Evolutionary conservation across 1,140 invertebrate genomes (phyloP).

Genomic region (Bombus polaris): DNA sequence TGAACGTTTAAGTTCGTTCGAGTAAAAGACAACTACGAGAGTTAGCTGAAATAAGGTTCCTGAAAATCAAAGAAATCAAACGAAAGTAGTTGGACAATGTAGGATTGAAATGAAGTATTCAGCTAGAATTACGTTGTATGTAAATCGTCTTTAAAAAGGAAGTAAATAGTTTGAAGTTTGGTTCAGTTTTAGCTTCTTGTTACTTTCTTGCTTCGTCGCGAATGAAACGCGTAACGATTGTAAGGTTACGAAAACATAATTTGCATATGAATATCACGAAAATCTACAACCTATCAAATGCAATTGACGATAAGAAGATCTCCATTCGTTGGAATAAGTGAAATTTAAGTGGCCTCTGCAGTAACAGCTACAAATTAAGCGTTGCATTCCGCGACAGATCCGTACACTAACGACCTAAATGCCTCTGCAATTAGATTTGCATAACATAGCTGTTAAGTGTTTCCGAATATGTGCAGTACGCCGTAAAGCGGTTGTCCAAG

Average conservation of each 20-base stretch:
- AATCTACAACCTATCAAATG: neutral
- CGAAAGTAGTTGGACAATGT: too few relatives aligned
- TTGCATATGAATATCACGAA: neutral
- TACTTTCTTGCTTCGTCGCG: neutral
- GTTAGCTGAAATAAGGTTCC: too few relatives aligned
- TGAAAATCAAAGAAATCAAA: too few relatives aligned
- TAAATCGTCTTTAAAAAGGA: too few relatives aligned
- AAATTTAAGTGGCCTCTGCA: neutral
- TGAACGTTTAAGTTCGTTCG: too few relatives aligned
- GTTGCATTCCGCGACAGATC: constrained; percentile 2
- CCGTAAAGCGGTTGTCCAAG: neutral
- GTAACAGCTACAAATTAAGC: neutral
- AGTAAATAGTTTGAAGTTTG: accelerated
- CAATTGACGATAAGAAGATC: too few relatives aligned
- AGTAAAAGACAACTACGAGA: too few relatives aligned
- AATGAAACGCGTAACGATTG: neutral
- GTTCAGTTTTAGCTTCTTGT: too few relatives aligned
- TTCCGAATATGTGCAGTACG: neutral
- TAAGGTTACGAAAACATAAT: neutral
- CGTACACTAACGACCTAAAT: constrained; percentile 8
- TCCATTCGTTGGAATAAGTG: neutral
- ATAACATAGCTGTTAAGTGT: constrained; percentile 5
- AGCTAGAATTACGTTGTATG: too few relatives aligned
- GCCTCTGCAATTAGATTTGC: constrained; percentile 10
- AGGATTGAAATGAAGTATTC: too few relatives aligned